Evolutionary conservation across 2,797 vertebrate genomes (phyloP), one percentile per base, ranked within the genome.

Genomic region (Sebastes melanostomus): DNA sequence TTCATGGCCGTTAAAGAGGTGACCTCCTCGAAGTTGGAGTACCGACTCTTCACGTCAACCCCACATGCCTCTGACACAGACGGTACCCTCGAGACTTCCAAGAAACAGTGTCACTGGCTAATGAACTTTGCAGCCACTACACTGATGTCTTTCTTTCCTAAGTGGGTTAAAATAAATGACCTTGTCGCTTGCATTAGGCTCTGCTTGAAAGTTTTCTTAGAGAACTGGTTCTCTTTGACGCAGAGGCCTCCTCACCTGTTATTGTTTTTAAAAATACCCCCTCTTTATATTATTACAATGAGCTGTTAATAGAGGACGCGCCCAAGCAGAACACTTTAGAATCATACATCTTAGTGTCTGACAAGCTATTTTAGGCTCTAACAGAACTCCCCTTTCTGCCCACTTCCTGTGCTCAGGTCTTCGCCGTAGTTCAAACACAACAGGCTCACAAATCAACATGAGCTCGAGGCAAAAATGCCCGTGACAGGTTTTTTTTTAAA

Each of bases 361-460:
- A 66, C 30, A 3, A 63, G 88, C 83, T 92, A 92, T 94, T 93
- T 94, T 87, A 72, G 86, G 74, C 65, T 34, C 22, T 34, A 11
- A 68, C 76, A 93, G 81, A 95, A 94, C 84, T 95, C 91, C 94
- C 94, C 92, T 92, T 76, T 86, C 73, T 88, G 81, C 86, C 92
- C 91, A 90, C 92, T 95, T 95, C 94, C 94, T 94, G 85, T 76
- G 56, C 25, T 75, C 74, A 66, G 65, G 74, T 88, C 16, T 76
- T 78, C 7, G n/a, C 30, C 61, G 72, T 66, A 82, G 75, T 86
- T 67, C 75, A 69, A 66, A 75, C 67, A 65, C 71, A 68, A 66
- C 12, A 68, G 65, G 24, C 61, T 22, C 30, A 46, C 14, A 70
- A 52, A 65, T 66, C 34, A 34, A 42, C 22, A 3, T 8, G 18